Conservation (phyloP, 2,797 vertebrate genomes). For the Sebastes matsubarae region DNA sequence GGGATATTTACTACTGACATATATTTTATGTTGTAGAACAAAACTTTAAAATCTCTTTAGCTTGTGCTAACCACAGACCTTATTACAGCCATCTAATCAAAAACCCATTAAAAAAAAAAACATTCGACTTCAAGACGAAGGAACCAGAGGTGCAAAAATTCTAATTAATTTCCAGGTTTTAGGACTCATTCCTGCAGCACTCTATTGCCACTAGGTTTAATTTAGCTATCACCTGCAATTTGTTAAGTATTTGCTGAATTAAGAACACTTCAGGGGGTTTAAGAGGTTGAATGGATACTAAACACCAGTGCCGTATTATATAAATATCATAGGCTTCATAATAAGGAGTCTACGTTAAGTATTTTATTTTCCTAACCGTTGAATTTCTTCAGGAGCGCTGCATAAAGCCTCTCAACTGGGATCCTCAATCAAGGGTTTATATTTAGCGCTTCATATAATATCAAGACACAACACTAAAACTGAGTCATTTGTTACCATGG, state of each 20-base stretch:
- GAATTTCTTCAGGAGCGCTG: background rate
- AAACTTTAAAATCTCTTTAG: too few relatives aligned
- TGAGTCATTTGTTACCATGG: conserved; percentile 35
- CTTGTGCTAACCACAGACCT: too few relatives aligned
- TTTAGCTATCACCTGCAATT: background rate
- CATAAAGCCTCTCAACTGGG: conserved; percentile 9
- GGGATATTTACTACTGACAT: too few relatives aligned
- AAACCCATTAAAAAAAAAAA: too few relatives aligned
- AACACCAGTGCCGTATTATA: background rate
- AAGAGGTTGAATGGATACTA: background rate
- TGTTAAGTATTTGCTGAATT: background rate
- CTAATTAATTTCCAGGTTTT: too few relatives aligned
- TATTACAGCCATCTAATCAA: too few relatives aligned
- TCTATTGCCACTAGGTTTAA: background rate
- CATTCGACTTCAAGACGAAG: too few relatives aligned
- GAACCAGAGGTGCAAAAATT: too few relatives aligned
- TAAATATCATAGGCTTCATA: background rate
- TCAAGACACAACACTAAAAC: background rate
- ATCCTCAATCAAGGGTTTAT: conserved; percentile 36
- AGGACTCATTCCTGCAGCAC: too few relatives aligned
- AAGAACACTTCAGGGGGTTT: background rate
- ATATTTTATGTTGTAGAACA: too few relatives aligned
- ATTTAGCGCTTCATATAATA: conserved; percentile 39
- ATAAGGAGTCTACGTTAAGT: background rate
- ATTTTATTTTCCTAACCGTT: conserved; percentile 9